Evolutionary conservation across 2,113 vertebrate species (phyloP).

Genomic region (Agapornis roseicollis): DNA sequence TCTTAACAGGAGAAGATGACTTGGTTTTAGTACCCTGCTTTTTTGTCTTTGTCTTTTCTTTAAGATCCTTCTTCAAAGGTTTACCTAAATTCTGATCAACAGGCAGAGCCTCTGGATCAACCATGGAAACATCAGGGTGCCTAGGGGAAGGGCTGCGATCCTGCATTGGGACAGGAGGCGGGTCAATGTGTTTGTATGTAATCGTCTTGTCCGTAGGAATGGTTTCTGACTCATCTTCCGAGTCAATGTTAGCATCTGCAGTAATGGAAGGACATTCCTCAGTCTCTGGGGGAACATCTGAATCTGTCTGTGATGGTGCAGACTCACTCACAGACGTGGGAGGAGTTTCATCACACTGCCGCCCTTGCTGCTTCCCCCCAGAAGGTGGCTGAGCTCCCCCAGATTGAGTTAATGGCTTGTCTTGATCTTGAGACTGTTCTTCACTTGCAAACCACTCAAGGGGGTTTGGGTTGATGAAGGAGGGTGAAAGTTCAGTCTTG

Average conservation of each 20-base stretch:
- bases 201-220: conserved; percentile 94
- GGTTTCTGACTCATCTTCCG: conserved; percentile 96
- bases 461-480: conserved; percentile 96
- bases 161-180: conserved; percentile 83
- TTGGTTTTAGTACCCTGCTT: conserved; percentile 87
- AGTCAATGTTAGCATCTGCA: conserved; percentile 96
- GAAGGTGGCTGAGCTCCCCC: conserved; percentile 86
- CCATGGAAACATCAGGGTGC: conserved; percentile 93
- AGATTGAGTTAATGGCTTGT: conserved; percentile 82
- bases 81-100: conserved; percentile 86
- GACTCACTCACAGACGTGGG: conserved; percentile 93
- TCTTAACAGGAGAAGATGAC: conserved; percentile 87
- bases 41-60: conserved; percentile 90
- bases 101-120: conserved; percentile 90
- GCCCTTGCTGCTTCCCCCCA: conserved; percentile 83
- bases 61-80: conserved; percentile 87
- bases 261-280: conserved; percentile 97
- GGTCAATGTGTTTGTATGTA: conserved; percentile 90
- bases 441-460: conserved; percentile 93
- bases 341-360: conserved; percentile 93
- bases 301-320: conserved; percentile 91
- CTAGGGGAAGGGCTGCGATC: conserved; percentile 89
- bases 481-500: conserved; percentile 94
- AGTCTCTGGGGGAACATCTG: conserved; percentile 91
- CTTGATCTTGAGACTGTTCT: conserved; percentile 78